A percentile compares a stretch with the other conserved stretches of the same genome.
These are phyloP conservation scores for Athetis lepigone DNA, from an alignment of 2,888 invertebrate genomes.

Conservation along the genomic window DNA sequence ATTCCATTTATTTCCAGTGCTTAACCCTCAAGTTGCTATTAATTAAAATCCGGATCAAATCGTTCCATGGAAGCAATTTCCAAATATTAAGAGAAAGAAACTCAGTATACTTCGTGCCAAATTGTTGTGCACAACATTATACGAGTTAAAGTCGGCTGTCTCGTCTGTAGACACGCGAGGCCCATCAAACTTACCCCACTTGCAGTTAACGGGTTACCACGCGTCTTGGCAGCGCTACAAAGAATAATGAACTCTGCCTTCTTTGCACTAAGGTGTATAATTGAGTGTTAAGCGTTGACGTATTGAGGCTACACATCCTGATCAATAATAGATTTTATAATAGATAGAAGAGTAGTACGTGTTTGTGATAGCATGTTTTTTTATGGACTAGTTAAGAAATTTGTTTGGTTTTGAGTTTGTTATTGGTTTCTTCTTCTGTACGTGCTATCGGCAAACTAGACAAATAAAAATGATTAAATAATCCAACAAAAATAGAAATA, in stretches of 20 bases:
- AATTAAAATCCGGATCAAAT: slow-evolving; percentile 53
- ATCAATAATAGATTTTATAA: slow-evolving; percentile 66
- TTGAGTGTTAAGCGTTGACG: slow-evolving; percentile 7
- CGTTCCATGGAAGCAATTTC: slow-evolving; percentile 21
- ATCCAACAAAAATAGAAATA: neutral
- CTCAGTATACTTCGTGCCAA: slow-evolving; percentile 52
- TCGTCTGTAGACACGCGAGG: slow-evolving; percentile 67
- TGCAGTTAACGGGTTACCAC: slow-evolving; percentile 65
- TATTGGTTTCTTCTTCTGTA: neutral
- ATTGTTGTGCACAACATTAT: slow-evolving; percentile 51
- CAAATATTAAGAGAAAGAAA: slow-evolving; percentile 31
- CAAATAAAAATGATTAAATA: neutral
- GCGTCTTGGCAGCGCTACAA: slow-evolving; percentile 25
- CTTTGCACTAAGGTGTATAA: fast-evolving
- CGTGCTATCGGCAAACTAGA: neutral
- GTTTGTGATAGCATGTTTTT: slow-evolving; percentile 48
- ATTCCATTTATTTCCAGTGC: slow-evolving; percentile 38
- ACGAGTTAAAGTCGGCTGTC: slow-evolving; percentile 66
- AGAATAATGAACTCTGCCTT: slow-evolving; percentile 4
- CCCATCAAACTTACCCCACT: slow-evolving; percentile 71
- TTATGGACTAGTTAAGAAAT: slow-evolving; percentile 25
- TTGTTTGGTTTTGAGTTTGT: slow-evolving; percentile 30
- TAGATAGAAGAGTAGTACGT: slow-evolving; percentile 52
- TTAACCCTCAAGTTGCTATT: slow-evolving; percentile 40
- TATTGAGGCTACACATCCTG: slow-evolving; percentile 58